A percentile compares a stretch with the other conserved stretches of the same genome.
Conservation (phyloP, 1,140 invertebrate species). For the Lethocerus indicus region DNA sequence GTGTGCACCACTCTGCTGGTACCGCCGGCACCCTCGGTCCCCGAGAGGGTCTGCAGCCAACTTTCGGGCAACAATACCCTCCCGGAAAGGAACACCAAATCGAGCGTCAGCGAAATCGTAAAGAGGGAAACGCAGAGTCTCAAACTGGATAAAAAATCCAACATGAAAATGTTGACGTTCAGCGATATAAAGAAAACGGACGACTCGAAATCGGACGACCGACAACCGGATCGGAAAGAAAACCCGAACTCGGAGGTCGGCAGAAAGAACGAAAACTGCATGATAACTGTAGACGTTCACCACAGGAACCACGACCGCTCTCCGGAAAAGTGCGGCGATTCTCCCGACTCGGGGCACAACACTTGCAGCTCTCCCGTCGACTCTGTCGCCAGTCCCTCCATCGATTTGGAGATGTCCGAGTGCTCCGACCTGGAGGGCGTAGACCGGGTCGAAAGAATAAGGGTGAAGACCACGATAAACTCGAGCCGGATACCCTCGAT, state of each 20-base stretch:
- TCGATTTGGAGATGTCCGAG: slow-evolving; percentile 55
- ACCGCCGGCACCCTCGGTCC: slow-evolving; percentile 31
- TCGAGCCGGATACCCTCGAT: slow-evolving; percentile 77
- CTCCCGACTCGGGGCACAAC: slow-evolving; percentile 59
- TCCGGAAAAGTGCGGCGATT: slow-evolving; percentile 20
- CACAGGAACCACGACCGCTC: slow-evolving; percentile 11
- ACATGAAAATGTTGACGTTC: slow-evolving; percentile 20
- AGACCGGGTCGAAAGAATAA: slow-evolving; percentile 65
- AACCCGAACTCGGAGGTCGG: slow-evolving; percentile 19
- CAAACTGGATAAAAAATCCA: slow-evolving; percentile 20
- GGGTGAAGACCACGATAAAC: slow-evolving; percentile 71
- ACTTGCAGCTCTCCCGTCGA: slow-evolving; percentile 64
- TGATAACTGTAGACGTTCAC: slow-evolving; percentile 19
- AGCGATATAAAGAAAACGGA: slow-evolving; percentile 13
- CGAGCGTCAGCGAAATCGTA: not conserved
- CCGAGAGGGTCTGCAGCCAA: slow-evolving; percentile 47
- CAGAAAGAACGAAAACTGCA: slow-evolving; percentile 14
- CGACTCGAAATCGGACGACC: slow-evolving; percentile 9
- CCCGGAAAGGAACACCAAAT: slow-evolving; percentile 11
- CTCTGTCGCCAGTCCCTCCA: slow-evolving; percentile 48
- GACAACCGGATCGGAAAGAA: slow-evolving; percentile 7
- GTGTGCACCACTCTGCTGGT: slow-evolving; percentile 59
- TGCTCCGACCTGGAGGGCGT: slow-evolving; percentile 66
- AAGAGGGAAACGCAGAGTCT: slow-evolving; percentile 15
- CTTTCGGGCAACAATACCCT: slow-evolving; percentile 16